phyloP scores from a whole-genome alignment of 2,113 vertebrate genomes.

The Myotis yumanensis region DNA sequence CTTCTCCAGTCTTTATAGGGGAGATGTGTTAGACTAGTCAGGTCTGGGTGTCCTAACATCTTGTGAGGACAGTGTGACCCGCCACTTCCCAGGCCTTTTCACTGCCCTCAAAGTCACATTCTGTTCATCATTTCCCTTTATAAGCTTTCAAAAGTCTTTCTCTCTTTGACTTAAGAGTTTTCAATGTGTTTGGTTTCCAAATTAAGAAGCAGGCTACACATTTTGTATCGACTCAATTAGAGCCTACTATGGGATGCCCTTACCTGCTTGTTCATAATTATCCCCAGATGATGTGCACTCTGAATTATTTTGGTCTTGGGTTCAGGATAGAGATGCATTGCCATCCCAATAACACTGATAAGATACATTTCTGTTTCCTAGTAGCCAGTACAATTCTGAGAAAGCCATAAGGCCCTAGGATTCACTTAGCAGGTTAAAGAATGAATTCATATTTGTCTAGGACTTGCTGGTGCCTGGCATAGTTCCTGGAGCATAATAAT shows the following conservation, averaged over 20 bases:
- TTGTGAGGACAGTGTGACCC: background rate
- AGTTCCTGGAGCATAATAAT: background rate
- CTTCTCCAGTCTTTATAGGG: background rate
- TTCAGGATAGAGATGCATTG: background rate
- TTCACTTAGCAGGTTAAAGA: background rate
- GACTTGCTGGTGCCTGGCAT: background rate
- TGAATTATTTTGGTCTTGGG: background rate
- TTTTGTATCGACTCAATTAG: background rate
- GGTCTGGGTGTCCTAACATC: background rate
- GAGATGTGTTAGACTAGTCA: background rate
- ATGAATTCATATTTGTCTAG: background rate
- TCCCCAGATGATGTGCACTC: background rate
- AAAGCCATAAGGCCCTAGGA: background rate
- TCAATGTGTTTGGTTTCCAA: conserved; percentile 9
- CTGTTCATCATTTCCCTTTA: background rate
- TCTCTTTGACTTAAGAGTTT: background rate
- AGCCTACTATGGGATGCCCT: no score
- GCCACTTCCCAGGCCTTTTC: background rate
- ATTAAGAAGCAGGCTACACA: background rate
- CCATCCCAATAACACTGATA: background rate
- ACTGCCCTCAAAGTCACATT: background rate
- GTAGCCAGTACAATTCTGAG: background rate
- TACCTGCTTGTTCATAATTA: background rate
- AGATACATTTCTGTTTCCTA: background rate
- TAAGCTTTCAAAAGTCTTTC: background rate